phyloP scores from a whole-genome alignment of 1,140 invertebrate species.

The Calosoma granatense region DNA sequence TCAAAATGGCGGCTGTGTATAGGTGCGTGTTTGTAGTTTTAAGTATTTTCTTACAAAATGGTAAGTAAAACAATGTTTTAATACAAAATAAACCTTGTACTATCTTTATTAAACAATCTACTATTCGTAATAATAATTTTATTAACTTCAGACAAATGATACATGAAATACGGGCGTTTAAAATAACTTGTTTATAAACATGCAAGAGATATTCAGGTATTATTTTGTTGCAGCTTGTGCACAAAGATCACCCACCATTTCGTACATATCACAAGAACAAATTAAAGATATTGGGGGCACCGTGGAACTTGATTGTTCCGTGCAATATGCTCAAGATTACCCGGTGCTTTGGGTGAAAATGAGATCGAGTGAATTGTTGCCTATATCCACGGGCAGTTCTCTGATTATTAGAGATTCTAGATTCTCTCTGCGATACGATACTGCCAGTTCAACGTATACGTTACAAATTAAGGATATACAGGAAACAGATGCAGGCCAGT shows the following conservation, averaged over 20 bases:
- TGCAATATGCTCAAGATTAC: conserved; percentile 79
- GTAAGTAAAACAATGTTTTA: conserved; percentile 1
- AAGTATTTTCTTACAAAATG: not conserved
- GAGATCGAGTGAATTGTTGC: conserved; percentile 46
- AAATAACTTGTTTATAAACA: not conserved
- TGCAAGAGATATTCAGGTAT: no score
- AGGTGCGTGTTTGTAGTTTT: not conserved
- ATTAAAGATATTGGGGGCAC: conserved; percentile 84
- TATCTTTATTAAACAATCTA: no score
- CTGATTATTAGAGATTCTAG: conserved; percentile 79
- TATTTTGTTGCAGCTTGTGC: conserved; percentile 39
- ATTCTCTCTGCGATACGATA: conserved; percentile 71
- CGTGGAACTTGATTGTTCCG: conserved; percentile 78
- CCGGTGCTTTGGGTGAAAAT: conserved; percentile 68
- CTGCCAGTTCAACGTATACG: conserved; percentile 35
- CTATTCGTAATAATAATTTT: no score
- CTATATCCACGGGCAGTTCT: conserved; percentile 67
- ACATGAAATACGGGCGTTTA: no score
- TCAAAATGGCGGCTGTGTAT: not conserved
- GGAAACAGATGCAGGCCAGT: conserved; percentile 83
- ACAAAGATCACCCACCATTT: conserved; percentile 82
- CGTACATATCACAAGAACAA: conserved; percentile 82
- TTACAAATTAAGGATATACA: conserved; percentile 85
- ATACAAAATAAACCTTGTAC: no score
- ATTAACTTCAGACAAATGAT: no score